A percentile compares a stretch with the other conserved stretches of the same genome.
phyloP scores from a whole-genome alignment of 2,888 invertebrate species.

The Heliconius aoede region DNA sequence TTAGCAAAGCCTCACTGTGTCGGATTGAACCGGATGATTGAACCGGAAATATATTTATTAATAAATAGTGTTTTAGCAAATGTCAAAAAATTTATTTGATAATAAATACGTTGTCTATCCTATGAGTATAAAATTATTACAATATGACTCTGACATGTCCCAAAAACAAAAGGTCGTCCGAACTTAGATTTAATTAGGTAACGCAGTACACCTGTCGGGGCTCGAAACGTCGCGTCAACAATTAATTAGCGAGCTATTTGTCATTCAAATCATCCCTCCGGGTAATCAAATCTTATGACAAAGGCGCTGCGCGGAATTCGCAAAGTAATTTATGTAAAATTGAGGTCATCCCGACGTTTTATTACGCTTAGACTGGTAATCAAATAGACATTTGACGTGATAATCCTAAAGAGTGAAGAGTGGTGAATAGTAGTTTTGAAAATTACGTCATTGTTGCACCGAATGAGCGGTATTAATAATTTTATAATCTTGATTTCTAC shows the following conservation, averaged over 20 bases:
- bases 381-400: neutral
- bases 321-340: slow-evolving; percentile 20
- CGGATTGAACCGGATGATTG: no score
- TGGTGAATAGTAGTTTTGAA: no score
- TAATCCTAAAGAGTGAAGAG: no score
- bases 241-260: slow-evolving; percentile 43
- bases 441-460: no score
- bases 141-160: neutral
- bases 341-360: neutral
- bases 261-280: slow-evolving; percentile 43
- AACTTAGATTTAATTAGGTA: slow-evolving; percentile 21
- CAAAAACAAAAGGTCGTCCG: neutral
- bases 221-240: slow-evolving; percentile 34
- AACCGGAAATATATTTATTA: no score
- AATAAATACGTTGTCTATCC: no score
- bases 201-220: slow-evolving; percentile 28
- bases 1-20: no score
- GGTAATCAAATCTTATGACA: slow-evolving; percentile 41
- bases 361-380: neutral
- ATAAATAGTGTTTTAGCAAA: no score
- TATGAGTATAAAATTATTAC: neutral
- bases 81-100: no score
- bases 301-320: slow-evolving; percentile 7
- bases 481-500: no score
- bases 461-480: no score